Evolutionary conservation across 2,888 invertebrate species (phyloP).

Genomic region (Perdita meconis): DNA sequence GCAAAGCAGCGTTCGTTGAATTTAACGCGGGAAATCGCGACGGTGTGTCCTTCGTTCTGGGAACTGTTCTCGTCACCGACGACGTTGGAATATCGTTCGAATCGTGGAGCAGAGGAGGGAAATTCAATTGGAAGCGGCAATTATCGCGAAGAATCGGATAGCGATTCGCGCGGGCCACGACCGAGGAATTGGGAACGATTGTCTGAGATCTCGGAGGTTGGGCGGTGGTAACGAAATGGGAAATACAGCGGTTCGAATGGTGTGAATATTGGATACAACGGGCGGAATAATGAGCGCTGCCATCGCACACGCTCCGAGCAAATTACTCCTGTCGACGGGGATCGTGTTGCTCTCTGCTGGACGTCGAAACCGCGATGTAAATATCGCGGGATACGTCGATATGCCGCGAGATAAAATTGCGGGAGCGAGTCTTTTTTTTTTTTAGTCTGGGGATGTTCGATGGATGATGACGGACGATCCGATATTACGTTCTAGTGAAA

Average conservation of each 20-base stretch:
- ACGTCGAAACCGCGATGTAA: constrained; percentile 33
- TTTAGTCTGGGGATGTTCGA: no score
- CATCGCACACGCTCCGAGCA: constrained; percentile 31
- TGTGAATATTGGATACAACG: constrained; percentile 51
- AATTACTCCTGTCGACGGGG: constrained; percentile 40
- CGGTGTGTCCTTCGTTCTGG: constrained; percentile 56
- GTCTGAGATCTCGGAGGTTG: background rate
- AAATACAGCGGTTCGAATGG: constrained; percentile 38
- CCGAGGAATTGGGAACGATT: background rate
- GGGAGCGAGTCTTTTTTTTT: no score
- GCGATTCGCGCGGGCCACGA: constrained; percentile 25
- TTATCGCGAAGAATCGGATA: constrained; percentile 72
- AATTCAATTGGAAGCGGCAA: constrained; percentile 73
- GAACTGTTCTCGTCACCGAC: constrained; percentile 39
- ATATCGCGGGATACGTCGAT: constrained; percentile 11
- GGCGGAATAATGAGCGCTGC: constrained; percentile 44
- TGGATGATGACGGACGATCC: no score
- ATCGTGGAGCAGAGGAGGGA: constrained; percentile 41
- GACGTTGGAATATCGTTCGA: constrained; percentile 62
- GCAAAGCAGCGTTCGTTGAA: constrained; percentile 72
- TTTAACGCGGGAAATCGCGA: constrained; percentile 69
- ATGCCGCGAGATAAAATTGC: no score
- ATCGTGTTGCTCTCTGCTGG: constrained; percentile 7
- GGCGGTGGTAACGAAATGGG: constrained; percentile 35
- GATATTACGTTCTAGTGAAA: no score